Conservation (phyloP, 2,888 invertebrate species). For the Pyrgus malvae region DNA sequence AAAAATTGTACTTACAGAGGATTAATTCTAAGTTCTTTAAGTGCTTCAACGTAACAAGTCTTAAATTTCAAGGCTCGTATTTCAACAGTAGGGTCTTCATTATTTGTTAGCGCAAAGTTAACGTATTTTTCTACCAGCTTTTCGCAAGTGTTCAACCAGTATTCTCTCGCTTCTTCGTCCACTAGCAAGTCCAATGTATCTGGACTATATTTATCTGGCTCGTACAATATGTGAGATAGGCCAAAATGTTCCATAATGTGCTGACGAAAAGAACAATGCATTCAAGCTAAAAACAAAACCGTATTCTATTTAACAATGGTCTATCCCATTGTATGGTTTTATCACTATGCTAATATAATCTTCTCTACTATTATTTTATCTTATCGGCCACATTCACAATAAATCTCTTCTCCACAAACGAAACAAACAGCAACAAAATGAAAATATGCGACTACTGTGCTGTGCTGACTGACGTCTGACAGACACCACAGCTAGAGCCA, state of each 20-base stretch:
- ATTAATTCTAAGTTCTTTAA: constrained; percentile 88
- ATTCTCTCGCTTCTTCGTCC: constrained; percentile 92
- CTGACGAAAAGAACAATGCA: constrained; percentile 26
- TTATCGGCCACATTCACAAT: constrained; percentile 46
- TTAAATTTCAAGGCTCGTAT: constrained; percentile 91
- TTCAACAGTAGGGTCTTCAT: constrained; percentile 87
- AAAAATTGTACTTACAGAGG: constrained; percentile 85
- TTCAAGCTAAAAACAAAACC: constrained; percentile 36
- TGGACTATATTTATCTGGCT: constrained; percentile 91
- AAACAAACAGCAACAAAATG: constrained; percentile 26
- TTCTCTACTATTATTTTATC: constrained; percentile 48
- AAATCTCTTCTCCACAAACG: constrained; percentile 21
- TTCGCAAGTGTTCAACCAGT: constrained; percentile 96
- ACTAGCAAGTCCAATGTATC: constrained; percentile 95
- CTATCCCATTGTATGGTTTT: constrained; percentile 63
- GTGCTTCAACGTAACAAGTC: constrained; percentile 89
- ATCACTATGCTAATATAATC: constrained; percentile 58
- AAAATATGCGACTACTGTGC: too few species aligned
- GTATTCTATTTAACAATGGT: constrained; percentile 48
- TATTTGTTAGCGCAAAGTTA: constrained; percentile 89
- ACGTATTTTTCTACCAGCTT: constrained; percentile 93
- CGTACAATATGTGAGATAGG: constrained; percentile 84
- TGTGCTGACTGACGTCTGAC: too few species aligned
- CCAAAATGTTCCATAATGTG: constrained; percentile 73
- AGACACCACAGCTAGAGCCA: too few species aligned